These are phyloP conservation scores for Protonemura montana DNA, from an alignment of 2,888 invertebrate species.

Conservation along the genomic window DNA sequence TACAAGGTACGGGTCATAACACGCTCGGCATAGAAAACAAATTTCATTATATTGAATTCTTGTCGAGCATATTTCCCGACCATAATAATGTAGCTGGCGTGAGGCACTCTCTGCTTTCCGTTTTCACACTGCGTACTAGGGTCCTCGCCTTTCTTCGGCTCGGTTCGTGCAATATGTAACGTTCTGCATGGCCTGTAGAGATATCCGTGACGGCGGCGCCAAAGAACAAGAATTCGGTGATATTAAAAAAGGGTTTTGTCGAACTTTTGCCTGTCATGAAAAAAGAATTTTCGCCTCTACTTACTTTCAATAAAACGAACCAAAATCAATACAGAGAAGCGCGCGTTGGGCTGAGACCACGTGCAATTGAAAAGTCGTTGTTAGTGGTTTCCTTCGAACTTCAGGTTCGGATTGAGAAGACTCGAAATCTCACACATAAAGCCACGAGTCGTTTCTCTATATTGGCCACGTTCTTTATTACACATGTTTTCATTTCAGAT, in stretches of 20 bases:
- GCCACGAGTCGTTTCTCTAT: too few relatives aligned
- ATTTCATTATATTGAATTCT: conserved; percentile 12
- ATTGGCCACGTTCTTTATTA: too few relatives aligned
- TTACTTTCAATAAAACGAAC: background rate
- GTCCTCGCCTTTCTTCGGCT: background rate
- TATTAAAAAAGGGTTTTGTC: conserved; percentile 23
- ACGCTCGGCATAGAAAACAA: background rate
- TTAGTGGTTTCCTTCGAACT: background rate
- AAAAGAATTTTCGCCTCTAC: conserved; percentile 1
- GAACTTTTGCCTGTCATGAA: conserved; percentile 16
- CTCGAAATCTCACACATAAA: background rate
- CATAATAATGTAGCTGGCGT: background rate
- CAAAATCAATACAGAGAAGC: background rate
- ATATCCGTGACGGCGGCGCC: background rate
- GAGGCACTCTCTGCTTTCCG: background rate
- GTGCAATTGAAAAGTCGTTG: background rate
- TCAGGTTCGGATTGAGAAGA: background rate
- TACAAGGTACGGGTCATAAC: background rate
- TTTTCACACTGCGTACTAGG: background rate
- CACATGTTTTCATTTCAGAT: background rate
- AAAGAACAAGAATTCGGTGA: conserved; percentile 19
- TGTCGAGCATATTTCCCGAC: conserved; percentile 12
- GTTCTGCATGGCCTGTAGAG: background rate
- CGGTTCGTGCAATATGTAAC: background rate
- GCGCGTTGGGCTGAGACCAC: background rate